Base-by-base conservation (phyloP, 1,140 invertebrate genomes). In the Sweltsa coloradensis region DNA sequence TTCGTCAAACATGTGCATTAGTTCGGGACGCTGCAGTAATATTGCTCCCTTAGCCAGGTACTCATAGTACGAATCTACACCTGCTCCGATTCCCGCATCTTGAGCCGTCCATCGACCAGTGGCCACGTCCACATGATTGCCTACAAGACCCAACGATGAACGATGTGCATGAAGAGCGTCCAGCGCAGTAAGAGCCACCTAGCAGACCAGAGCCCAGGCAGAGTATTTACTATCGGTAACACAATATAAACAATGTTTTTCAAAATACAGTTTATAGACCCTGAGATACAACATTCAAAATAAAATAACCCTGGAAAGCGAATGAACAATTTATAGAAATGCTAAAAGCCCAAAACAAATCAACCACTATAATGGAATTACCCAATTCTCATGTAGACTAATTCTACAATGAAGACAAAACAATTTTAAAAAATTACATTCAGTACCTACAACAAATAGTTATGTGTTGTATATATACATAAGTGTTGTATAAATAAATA, bases 1-100 rank as follows among this genome's bases (percentile, higher is more conserved):
- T 58, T 89, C 87, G 53, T 83, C 73, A 56, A 98, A 98, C 75
- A 96, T 91, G 18, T 85, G 78, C 68, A 96, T 81, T 22, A 99
- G 64, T 59, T 92, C 81, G 1, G 95, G 92, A 50, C 83, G 75
- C 59, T 85, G 80, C 5, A 88, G 68, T 18, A 88, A 56, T 7
- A 86, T 69, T n/a, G 57, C 53, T 40, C 50, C 95, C 76, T 99
- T 99, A 0, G 95, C 93, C 43, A 99, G 71, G 67, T 99, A 99
- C 68, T 99, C 97, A 72, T 92, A 98, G 61, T 95, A 98, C 0
- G 96, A 99, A 66, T 99, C 97, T 7, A 99, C 86, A 11, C 95
- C 96, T 18, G 90, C 91, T 2, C 89, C 85, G 48, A 83, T 86
- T 5, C 92, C 94, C 36, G 92, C 83, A 70, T 99, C 97, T 24